A percentile compares a stretch with the other conserved stretches of the same genome.
Evolutionary conservation across 2,797 vertebrate species (phyloP).

Genomic region (Eurystomus glaucurus): DNA sequence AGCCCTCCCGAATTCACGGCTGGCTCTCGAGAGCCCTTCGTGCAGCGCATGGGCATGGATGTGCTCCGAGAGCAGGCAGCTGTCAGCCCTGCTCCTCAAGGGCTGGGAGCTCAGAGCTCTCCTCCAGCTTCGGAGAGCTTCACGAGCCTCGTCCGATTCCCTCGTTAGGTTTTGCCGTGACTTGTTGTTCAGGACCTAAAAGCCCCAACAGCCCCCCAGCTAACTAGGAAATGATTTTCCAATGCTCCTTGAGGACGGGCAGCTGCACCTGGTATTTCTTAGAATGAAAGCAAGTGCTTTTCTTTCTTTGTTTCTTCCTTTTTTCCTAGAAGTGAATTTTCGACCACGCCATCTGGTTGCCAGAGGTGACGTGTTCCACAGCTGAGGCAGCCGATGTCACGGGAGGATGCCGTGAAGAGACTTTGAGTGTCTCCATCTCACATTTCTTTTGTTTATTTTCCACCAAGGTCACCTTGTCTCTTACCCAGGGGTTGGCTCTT

Average conservation of each 20-base stretch:
- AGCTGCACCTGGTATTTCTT: not conserved
- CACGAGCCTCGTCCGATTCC: accelerated
- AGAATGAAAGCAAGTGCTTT: not conserved
- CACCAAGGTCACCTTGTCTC: not conserved
- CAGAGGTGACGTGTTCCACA: slow-evolving; percentile 17
- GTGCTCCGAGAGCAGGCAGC: not conserved
- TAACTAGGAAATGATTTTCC: not conserved
- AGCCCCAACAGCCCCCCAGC: not conserved
- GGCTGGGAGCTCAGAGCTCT: not conserved
- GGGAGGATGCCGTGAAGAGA: not conserved
- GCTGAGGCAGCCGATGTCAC: not conserved
- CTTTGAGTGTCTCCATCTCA: not conserved
- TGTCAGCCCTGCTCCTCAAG: not conserved
- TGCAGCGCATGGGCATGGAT: accelerated
- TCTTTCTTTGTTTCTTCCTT: not conserved
- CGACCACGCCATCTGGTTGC: not conserved
- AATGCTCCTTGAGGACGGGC: accelerated
- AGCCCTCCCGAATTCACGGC: accelerated
- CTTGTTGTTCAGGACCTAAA: not conserved
- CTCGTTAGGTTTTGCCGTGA: accelerated
- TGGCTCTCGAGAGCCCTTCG: not conserved
- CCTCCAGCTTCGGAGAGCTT: not conserved
- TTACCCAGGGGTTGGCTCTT: not conserved
- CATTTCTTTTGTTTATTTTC: not conserved
- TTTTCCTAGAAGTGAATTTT: slow-evolving; percentile 40